phyloP scores from a whole-genome alignment of 2,113 vertebrate genomes.

The Tyrannus savana region DNA sequence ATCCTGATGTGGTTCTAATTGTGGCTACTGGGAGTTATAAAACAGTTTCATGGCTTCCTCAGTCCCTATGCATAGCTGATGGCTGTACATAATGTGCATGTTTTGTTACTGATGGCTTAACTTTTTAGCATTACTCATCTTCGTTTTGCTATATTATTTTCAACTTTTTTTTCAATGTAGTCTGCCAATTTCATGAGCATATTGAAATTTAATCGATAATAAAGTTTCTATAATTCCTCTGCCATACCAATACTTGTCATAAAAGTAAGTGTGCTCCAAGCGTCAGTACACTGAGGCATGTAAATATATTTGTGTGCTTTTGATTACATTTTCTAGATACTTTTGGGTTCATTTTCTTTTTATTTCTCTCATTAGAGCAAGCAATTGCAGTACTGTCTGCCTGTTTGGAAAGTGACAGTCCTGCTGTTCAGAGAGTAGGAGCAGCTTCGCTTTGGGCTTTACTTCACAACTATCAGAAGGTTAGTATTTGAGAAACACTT shows the following conservation, averaged over 20 bases:
- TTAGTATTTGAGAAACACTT: constrained; percentile 59
- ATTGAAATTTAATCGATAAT: not conserved
- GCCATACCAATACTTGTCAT: not conserved
- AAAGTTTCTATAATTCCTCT: not conserved
- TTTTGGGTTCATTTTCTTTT: not conserved
- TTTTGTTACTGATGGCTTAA: not conserved
- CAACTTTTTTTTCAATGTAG: not conserved
- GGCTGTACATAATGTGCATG: not conserved
- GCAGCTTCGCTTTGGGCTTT: constrained; percentile 94
- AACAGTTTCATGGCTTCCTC: not conserved
- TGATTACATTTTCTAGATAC: not conserved
- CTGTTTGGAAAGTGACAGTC: constrained; percentile 84
- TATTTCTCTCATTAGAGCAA: constrained; percentile 77
- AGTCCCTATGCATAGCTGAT: not conserved
- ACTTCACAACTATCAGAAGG: constrained; percentile 92
- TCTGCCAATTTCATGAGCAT: not conserved
- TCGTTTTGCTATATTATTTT: not conserved
- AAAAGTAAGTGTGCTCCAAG: not conserved
- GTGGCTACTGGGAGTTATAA: constrained; percentile 4
- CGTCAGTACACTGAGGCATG: not conserved
- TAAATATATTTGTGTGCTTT: not conserved
- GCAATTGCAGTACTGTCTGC: constrained; percentile 78
- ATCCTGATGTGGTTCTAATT: not conserved
- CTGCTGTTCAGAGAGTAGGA: constrained; percentile 79
- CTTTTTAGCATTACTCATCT: not conserved